A percentile compares a stretch with the other conserved stretches of the same genome.
Evolutionary conservation across 1,140 invertebrate species (phyloP).

Genomic region (Ceratina calcarata): DNA sequence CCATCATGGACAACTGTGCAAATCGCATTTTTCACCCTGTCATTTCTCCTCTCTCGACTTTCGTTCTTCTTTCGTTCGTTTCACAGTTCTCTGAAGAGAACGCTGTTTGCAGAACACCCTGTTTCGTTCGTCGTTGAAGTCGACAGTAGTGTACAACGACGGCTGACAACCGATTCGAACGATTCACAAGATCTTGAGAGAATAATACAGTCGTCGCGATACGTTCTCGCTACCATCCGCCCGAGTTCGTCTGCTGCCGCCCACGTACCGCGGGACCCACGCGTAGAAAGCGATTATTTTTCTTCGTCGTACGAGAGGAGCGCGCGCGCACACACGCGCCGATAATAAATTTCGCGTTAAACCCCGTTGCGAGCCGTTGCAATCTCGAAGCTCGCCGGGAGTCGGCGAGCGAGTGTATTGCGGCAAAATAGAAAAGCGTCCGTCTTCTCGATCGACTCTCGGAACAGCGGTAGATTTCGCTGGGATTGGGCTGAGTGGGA

Average conservation of each 20-base stretch:
- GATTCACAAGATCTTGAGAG: too few relatives aligned
- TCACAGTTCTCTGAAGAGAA: too few relatives aligned
- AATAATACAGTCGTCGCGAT: conserved; percentile 4
- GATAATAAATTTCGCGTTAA: conserved; percentile 25
- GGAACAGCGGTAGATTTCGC: background rate
- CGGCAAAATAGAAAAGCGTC: conserved; percentile 14
- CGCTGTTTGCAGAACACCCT: too few relatives aligned
- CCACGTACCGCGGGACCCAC: background rate
- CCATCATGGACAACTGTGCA: too few relatives aligned
- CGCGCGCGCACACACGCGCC: background rate
- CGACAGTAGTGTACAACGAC: too few relatives aligned
- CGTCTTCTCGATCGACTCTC: background rate
- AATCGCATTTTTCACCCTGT: too few relatives aligned
- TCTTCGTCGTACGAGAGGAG: background rate
- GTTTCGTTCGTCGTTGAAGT: too few relatives aligned
- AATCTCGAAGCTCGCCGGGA: too few relatives aligned
- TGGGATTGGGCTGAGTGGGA: too few relatives aligned
- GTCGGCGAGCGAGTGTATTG: background rate
- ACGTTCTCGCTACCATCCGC: background rate
- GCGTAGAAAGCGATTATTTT: conserved; percentile 26
- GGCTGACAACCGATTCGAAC: too few relatives aligned
- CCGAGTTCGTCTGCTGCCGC: background rate
- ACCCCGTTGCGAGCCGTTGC: background rate
- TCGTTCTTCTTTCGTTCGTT: too few relatives aligned
- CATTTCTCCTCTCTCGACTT: too few relatives aligned